Base-by-base conservation (phyloP, 2,888 invertebrate genomes). In the Galerucella nymphaeae region DNA sequence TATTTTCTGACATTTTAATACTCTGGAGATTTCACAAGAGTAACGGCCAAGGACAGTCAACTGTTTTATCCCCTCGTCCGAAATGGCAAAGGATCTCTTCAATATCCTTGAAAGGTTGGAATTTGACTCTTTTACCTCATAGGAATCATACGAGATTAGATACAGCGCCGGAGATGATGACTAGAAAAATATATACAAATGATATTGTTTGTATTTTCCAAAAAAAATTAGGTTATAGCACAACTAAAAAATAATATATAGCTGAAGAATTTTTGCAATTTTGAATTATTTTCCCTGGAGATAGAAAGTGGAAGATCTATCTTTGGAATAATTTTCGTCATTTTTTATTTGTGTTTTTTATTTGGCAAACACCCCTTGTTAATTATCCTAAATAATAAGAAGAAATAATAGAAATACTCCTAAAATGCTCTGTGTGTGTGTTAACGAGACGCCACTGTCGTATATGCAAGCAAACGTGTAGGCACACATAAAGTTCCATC, bases 51-150 rank as follows among this genome's bases (percentile, higher is more conserved):
- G 80, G 79, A 79, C 80, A 79, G 78, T 71, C 78, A 75, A 80
- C 81, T 80, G 81, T 82, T 84, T 84, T 83, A 84, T 83, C 84
- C 84, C 82, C 83, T 30, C 83, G 83, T 81, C 84, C 83, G 83
- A 84, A 84, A 83, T 84, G 84, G 84, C 82, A 84, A 84, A 85
- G 83, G 81, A 82, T 83, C 83, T 84, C 85, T 85, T 85, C 85
- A 85, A 85, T 85, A 85, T 85, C 84, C 85, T 83, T 85, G 85
- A 85, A 85, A 85, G 85, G 84, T 78, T 80, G 80, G 81, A 83
- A 80, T 79, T 77, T 81, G 82, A 81, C 81, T 79, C 80, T 79
- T 78, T 78, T 77, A 79, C 79, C 78, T 80, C 66, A 68, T 53
- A 59, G 18, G 78, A 76, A 79, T 75, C 75, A 75, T 77, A 78